Percentiles rank a stretch among this genome's conserved stretches.
phyloP scores from a whole-genome alignment of 2,888 invertebrate genomes.

The Eristalinus aeneus region DNA sequence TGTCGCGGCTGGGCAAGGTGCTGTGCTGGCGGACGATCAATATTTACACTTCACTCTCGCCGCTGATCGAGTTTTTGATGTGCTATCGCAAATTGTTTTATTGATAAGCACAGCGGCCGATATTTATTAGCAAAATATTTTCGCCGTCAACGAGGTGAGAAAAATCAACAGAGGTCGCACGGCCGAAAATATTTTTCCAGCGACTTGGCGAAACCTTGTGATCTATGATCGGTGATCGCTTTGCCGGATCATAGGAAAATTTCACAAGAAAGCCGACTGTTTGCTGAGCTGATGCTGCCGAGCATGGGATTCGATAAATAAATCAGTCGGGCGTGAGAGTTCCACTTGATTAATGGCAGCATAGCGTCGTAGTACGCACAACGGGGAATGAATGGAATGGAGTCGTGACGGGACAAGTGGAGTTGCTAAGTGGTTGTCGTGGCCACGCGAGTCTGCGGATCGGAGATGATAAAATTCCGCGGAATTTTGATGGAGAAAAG shows the following conservation, averaged over 20 bases:
- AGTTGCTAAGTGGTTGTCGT: not conserved
- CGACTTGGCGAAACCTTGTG: not conserved
- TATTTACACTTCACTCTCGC: not conserved
- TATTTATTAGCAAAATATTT: not conserved
- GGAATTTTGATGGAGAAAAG: not conserved
- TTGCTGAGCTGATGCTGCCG: not conserved
- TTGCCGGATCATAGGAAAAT: not conserved
- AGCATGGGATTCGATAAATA: not conserved
- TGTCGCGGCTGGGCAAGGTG: not conserved
- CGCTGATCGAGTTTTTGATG: not conserved
- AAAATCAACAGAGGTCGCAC: not conserved
- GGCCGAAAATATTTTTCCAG: not conserved
- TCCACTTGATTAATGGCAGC: not conserved
- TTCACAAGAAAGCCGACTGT: not conserved
- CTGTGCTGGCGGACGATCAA: not conserved
- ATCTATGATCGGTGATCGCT: not conserved
- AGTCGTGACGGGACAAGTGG: not conserved
- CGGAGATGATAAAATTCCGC: not conserved
- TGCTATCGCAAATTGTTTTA: not conserved
- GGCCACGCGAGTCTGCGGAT: not conserved
- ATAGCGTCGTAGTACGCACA: not conserved
- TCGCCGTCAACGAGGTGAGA: not conserved
- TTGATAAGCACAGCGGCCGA: not conserved
- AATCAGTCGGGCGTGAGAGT: not conserved
- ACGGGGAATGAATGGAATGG: not conserved